Conservation (phyloP, 2,888 invertebrate species). For the Acronicta alni region DNA sequence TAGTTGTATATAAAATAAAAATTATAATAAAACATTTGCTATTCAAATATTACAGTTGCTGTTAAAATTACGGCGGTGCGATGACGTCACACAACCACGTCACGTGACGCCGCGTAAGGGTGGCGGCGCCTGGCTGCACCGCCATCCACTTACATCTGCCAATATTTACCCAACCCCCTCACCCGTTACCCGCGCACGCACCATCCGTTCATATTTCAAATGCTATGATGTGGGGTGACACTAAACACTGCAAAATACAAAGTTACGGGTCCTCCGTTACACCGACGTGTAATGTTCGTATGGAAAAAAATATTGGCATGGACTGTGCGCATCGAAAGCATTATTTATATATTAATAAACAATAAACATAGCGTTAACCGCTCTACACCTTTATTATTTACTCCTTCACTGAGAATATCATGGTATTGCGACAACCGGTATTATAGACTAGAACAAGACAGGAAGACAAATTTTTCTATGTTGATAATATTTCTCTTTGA, state of each 20-base stretch:
- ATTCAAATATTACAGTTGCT: conserved; percentile 49
- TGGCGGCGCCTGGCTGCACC: conserved; percentile 68
- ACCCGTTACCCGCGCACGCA: conserved; percentile 74
- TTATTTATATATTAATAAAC: too few species aligned
- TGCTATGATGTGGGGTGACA: conserved; percentile 81
- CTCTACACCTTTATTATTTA: too few species aligned
- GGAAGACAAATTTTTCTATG: too few species aligned
- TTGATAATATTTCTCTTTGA: too few species aligned
- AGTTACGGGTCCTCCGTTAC: conserved; percentile 60
- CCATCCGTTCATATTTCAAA: conserved; percentile 88
- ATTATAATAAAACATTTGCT: background rate
- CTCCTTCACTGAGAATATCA: too few species aligned
- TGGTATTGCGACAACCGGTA: too few species aligned
- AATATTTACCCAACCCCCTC: conserved; percentile 88
- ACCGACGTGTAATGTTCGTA: conserved; percentile 51
- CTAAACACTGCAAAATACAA: conserved; percentile 85
- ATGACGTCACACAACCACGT: conserved; percentile 77
- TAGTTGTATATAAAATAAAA: conserved; percentile 13
- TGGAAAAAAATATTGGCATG: too few species aligned
- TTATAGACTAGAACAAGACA: too few species aligned
- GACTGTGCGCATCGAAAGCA: too few species aligned
- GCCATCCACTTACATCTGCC: conserved; percentile 91
- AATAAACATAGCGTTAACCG: too few species aligned
- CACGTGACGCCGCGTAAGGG: conserved; percentile 61
- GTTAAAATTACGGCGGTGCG: conserved; percentile 43